Evolutionary conservation across 1,140 invertebrate genomes (phyloP).

Genomic region (Ceratina australensis): DNA sequence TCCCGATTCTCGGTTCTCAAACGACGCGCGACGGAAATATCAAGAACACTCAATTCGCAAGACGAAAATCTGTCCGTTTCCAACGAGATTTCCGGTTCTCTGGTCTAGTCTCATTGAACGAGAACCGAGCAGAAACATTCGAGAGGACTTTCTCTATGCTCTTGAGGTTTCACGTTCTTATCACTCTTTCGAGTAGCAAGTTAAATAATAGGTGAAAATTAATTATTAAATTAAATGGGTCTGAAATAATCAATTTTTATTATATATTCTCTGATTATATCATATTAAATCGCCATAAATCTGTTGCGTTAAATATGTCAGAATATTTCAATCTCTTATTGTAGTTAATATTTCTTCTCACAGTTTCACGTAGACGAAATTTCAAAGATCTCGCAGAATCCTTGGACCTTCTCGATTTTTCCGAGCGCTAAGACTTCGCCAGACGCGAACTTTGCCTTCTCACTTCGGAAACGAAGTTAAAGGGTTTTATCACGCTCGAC

Average conservation of each 20-base stretch:
- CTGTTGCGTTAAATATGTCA: no score
- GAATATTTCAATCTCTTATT: no score
- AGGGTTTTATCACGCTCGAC: slow-evolving; percentile 45
- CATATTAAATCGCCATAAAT: no score
- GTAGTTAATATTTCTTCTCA: neutral
- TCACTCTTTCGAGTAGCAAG: no score
- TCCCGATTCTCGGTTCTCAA: neutral
- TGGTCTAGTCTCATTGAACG: neutral
- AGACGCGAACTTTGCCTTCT: slow-evolving; percentile 58
- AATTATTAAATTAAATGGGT: no score
- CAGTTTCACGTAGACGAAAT: slow-evolving; percentile 1
- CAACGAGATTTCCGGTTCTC: neutral
- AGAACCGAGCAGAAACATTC: neutral
- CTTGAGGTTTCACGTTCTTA: no score
- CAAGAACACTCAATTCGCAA: slow-evolving; percentile 1
- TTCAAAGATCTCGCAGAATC: neutral
- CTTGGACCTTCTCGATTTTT: slow-evolving; percentile 25
- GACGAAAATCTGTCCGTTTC: neutral
- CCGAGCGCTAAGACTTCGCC: slow-evolving; percentile 23
- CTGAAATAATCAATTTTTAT: no score
- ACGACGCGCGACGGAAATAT: neutral
- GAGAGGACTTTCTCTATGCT: neutral
- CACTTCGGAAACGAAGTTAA: slow-evolving; percentile 42
- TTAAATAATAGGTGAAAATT: no score
- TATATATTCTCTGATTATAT: no score